phyloP scores from a whole-genome alignment of 2,888 invertebrate genomes.

The Theretra japonica region DNA sequence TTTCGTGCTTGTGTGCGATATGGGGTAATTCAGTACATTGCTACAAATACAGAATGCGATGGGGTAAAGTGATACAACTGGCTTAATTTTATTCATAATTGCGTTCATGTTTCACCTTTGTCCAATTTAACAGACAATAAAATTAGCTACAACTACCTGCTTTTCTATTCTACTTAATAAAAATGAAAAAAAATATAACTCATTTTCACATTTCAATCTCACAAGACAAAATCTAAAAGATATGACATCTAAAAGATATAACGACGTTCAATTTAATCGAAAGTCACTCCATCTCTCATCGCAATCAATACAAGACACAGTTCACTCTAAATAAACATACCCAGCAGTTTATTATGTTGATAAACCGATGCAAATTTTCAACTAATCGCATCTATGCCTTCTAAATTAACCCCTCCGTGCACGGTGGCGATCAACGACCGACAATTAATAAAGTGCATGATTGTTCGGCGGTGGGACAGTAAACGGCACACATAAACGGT shows the following conservation, averaged over 20 bases:
- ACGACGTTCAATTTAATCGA: too few relatives aligned
- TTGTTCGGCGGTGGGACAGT: conserved; percentile 7
- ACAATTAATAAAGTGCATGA: conserved; percentile 21
- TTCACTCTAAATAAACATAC: not conserved
- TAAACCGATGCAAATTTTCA: not conserved
- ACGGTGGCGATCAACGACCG: conserved; percentile 4
- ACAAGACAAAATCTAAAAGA: too few relatives aligned
- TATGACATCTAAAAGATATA: too few relatives aligned
- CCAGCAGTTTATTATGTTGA: not conserved
- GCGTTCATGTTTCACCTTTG: too few relatives aligned
- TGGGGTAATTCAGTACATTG: conserved; percentile 3
- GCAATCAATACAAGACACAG: not conserved
- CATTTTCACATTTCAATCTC: too few relatives aligned
- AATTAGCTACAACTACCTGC: too few relatives aligned
- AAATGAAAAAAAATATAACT: too few relatives aligned
- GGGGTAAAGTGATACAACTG: not conserved
- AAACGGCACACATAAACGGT: conserved; percentile 23
- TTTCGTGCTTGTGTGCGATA: not conserved
- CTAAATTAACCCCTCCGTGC: conserved; percentile 7
- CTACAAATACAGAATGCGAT: not conserved
- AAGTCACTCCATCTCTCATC: not conserved
- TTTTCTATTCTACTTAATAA: too few relatives aligned
- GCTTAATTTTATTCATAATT: not conserved
- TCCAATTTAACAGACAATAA: too few relatives aligned
- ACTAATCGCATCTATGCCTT: conserved; percentile 5